A percentile compares a stretch with the other conserved stretches of the same genome.
Evolutionary conservation across 2,888 invertebrate species (phyloP).

Genomic region (Falcaria lacertinaria): DNA sequence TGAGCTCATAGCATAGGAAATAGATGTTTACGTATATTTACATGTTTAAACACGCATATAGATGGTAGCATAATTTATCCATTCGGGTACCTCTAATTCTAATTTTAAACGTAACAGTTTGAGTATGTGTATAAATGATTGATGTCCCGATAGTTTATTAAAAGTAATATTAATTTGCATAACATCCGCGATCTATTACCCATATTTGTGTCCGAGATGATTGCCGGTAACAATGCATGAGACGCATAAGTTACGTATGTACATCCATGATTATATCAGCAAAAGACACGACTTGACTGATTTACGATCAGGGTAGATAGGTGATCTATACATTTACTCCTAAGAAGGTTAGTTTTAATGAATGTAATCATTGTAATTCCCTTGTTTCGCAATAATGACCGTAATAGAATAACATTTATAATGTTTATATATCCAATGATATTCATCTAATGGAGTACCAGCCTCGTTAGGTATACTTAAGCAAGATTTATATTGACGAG

Average conservation of each 20-base stretch:
- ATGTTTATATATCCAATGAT: neutral
- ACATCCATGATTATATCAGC: constrained; percentile 50
- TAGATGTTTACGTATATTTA: too few species aligned
- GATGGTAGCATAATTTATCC: too few species aligned
- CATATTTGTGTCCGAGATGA: neutral
- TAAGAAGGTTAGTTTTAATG: constrained; percentile 23
- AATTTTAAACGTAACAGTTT: too few species aligned
- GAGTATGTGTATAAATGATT: too few species aligned
- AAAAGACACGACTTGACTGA: constrained; percentile 41
- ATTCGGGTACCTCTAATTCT: too few species aligned
- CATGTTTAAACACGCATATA: too few species aligned
- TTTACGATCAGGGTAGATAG: constrained; percentile 43
- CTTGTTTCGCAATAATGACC: constrained; percentile 21
- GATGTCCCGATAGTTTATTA: too few species aligned
- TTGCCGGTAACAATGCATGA: constrained; percentile 57
- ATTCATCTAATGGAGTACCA: neutral
- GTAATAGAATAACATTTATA: constrained; percentile 14
- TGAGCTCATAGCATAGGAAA: too few species aligned
- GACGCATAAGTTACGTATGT: constrained; percentile 8
- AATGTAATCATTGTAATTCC: constrained; percentile 29
- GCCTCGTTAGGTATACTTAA: too few species aligned
- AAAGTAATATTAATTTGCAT: too few species aligned
- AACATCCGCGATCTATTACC: constrained; percentile 42
- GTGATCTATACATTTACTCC: constrained; percentile 29
- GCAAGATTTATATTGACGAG: too few species aligned